Evolutionary conservation across 2,888 invertebrate species (phyloP).

Genomic region (Erebia epiphron): DNA sequence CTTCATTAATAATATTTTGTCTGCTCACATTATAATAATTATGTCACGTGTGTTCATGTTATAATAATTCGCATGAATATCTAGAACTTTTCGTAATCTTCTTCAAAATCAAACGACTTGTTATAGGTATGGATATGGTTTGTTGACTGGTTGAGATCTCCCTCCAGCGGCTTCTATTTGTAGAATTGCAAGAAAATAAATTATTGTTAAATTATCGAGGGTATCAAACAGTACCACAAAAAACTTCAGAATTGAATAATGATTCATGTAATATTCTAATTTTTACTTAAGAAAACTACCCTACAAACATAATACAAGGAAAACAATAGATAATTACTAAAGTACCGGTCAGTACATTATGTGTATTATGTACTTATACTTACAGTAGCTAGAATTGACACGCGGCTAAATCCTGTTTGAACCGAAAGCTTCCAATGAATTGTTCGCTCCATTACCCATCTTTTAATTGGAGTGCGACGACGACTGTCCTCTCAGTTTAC

Average conservation of each 20-base stretch:
- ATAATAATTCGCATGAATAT: too few species aligned
- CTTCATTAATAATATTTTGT: not conserved
- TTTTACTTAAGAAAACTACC: not conserved
- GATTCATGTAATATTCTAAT: too few species aligned
- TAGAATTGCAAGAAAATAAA: not conserved
- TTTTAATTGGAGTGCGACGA: slow-evolving; percentile 67
- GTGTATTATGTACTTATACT: not conserved
- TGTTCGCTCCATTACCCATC: slow-evolving; percentile 64
- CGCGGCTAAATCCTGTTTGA: slow-evolving; percentile 78
- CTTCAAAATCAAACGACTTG: not conserved
- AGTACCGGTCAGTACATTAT: slow-evolving; percentile 22
- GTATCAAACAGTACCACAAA: not conserved
- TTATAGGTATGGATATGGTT: not conserved
- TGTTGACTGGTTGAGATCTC: not conserved
- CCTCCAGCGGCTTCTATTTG: not conserved
- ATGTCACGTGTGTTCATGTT: not conserved
- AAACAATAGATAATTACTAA: slow-evolving; percentile 24
- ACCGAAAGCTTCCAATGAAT: slow-evolving; percentile 69
- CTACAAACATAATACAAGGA: slow-evolving; percentile 14
- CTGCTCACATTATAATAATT: too few species aligned
- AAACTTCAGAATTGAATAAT: not conserved
- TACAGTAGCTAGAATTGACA: slow-evolving; percentile 38
- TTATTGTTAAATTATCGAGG: too few species aligned
- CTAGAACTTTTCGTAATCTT: not conserved
- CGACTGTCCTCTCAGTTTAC: slow-evolving; percentile 59